Percentiles rank a stretch among this genome's conserved stretches.
Conservation (phyloP, 2,113 vertebrate species). For the Apodemus speciosus region DNA sequence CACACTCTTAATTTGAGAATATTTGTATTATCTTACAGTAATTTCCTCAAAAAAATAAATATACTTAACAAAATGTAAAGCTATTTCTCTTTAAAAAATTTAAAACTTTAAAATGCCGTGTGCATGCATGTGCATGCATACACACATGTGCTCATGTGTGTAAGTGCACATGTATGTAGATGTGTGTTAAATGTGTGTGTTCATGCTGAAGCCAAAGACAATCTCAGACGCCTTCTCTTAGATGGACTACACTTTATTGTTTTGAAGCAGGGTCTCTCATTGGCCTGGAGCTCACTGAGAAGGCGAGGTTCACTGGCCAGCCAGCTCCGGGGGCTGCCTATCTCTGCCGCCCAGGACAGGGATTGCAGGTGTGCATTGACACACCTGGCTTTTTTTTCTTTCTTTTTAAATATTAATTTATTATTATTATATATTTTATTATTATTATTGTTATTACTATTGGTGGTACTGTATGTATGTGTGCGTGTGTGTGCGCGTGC, state of each 20-base stretch:
- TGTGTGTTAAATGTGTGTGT: not conserved
- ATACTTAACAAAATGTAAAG: not conserved
- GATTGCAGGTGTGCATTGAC: not conserved
- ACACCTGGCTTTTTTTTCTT: not conserved
- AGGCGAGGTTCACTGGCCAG: not conserved
- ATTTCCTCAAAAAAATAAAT: not conserved
- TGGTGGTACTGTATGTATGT: not conserved
- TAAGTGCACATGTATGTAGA: not conserved
- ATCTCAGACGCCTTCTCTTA: not conserved
- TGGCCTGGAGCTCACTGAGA: not conserved
- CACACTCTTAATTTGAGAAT: not conserved
- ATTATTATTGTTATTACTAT: not conserved
- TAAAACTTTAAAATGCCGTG: not conserved
- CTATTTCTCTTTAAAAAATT: not conserved
- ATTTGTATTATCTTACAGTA: not conserved
- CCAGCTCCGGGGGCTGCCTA: not conserved
- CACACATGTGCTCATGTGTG: not conserved
- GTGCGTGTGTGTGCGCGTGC: too few relatives aligned
- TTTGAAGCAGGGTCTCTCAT: not conserved
- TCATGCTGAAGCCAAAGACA: not conserved
- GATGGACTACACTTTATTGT: not conserved
- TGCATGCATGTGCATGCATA: not conserved
- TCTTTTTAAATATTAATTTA: not conserved
- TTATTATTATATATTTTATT: not conserved
- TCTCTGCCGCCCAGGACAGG: not conserved